These are phyloP conservation scores for Pachymerium ferrugineum DNA, from an alignment of 2,888 invertebrate species.

Conservation along the genomic window DNA sequence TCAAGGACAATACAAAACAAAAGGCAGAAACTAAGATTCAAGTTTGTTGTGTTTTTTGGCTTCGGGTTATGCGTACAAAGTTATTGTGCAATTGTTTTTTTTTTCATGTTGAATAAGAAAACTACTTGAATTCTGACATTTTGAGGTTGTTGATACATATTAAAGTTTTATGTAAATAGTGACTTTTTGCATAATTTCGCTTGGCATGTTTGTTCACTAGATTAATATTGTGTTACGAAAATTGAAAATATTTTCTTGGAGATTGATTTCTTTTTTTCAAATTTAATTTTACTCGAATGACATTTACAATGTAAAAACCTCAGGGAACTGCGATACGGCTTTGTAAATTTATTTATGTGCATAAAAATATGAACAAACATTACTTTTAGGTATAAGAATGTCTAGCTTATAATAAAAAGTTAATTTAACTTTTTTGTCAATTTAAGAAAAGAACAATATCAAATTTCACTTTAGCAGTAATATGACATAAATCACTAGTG, in stretches of 20 bases:
- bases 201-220: not conserved
- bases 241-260: not conserved
- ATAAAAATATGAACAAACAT: too few relatives aligned
- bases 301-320: not conserved
- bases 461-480: too few relatives aligned
- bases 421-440: too few relatives aligned
- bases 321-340: too few relatives aligned
- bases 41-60: not conserved
- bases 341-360: too few relatives aligned
- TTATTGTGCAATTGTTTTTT: not conserved
- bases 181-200: not conserved
- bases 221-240: not conserved
- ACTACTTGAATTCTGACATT: not conserved
- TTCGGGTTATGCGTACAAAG: not conserved
- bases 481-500: too few relatives aligned
- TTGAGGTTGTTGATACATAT: conserved; percentile 6
- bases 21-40: not conserved
- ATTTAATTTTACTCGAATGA: not conserved
- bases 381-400: too few relatives aligned
- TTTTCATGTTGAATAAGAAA: not conserved
- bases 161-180: conserved; percentile 3
- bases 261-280: not conserved
- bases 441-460: too few relatives aligned
- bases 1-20: not conserved
- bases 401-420: too few relatives aligned